A percentile compares a stretch with the other conserved stretches of the same genome.
phyloP scores from a whole-genome alignment of 1,140 invertebrate species.

The Drosophila ironensis region DNA sequence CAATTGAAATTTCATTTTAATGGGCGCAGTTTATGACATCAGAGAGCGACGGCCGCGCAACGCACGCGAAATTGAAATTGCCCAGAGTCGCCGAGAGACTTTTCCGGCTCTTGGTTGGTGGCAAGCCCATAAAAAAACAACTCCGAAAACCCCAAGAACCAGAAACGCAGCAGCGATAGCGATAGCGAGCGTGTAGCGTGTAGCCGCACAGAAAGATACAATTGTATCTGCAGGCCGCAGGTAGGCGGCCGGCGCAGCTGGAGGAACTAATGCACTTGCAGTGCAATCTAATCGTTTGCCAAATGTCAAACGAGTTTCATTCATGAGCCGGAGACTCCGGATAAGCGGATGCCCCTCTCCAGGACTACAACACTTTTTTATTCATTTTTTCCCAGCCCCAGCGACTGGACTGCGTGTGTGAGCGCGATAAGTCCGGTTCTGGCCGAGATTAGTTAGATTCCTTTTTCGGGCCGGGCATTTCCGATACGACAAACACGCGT shows the following conservation, averaged over 20 bases:
- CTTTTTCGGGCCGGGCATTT: conserved; percentile 4
- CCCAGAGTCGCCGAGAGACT: too few species aligned
- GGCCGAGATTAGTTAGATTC: conserved; percentile 7
- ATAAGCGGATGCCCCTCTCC: neutral
- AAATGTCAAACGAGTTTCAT: conserved; percentile 67
- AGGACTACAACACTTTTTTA: too few species aligned
- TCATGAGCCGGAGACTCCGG: conserved; percentile 33
- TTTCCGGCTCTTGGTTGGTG: conserved; percentile 52
- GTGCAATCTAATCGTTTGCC: conserved; percentile 69
- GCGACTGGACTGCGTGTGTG: conserved; percentile 10
- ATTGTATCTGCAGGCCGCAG: conserved; percentile 57
- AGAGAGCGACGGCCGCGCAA: conserved; percentile 14
- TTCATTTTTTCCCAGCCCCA: neutral
- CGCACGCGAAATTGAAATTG: conserved; percentile 24
- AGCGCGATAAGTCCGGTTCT: conserved; percentile 18
- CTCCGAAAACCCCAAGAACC: neutral
- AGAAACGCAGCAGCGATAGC: neutral
- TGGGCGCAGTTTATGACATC: conserved; percentile 37
- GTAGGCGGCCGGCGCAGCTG: conserved; percentile 46
- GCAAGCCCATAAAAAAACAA: conserved; percentile 48
- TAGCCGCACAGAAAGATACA: conserved; percentile 64
- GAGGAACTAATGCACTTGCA: conserved; percentile 69
- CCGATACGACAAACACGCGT: conserved; percentile 69
- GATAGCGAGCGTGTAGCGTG: conserved; percentile 53
- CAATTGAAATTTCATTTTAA: conserved; percentile 20